Evolutionary conservation across 2,113 vertebrate genomes (phyloP).

Genomic region (Garra rufa): DNA sequence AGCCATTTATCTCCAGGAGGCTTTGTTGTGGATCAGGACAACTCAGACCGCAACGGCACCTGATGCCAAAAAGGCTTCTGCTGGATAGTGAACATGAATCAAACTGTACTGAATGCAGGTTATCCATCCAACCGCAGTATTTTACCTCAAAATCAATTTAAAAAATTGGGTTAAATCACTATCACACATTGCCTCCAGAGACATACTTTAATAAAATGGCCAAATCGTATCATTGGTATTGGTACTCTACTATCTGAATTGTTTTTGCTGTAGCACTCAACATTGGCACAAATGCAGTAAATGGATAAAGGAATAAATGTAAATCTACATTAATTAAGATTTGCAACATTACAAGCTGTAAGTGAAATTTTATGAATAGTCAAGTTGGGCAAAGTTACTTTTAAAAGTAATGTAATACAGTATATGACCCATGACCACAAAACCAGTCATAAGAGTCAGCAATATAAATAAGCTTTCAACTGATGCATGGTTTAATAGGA

Average conservation of each 20-base stretch:
- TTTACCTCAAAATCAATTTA: neutral
- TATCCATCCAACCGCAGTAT: neutral
- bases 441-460: no score
- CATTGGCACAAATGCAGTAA: neutral
- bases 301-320: neutral
- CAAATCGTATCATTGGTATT: neutral
- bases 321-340: neutral
- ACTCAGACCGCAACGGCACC: conserved; percentile 20
- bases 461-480: no score
- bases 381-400: no score
- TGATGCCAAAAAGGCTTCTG: conserved; percentile 41
- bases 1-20: conserved; percentile 54
- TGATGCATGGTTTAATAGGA: no score
- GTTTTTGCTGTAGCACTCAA: neutral
- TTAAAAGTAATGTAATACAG: no score
- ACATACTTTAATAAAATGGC: neutral
- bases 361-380: neutral
- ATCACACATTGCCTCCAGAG: neutral
- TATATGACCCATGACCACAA: no score
- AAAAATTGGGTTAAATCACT: neutral
- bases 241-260: neutral
- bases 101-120: neutral
- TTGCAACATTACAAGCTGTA: neutral
- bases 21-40: conserved; percentile 39
- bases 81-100: conserved; percentile 24